Evolutionary conservation across 2,888 invertebrate genomes (phyloP).

Genomic region (Trachelus troglodyta): DNA sequence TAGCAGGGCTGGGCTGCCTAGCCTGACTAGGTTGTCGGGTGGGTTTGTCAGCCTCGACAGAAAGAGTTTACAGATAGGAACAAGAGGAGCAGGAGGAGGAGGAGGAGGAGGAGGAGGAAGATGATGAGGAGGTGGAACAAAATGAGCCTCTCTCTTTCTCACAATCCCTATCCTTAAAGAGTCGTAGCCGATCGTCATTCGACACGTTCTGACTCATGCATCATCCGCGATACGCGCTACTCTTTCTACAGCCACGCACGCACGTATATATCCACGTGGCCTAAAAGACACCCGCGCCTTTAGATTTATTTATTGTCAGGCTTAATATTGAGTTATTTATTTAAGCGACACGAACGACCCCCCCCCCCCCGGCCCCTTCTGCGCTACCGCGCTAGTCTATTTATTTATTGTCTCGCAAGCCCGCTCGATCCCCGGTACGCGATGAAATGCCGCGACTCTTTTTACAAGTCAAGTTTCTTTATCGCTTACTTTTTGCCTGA

Average conservation of each 20-base stretch:
- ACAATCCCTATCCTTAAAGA: slow-evolving; percentile 16
- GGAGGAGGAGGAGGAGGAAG: slow-evolving; percentile 11
- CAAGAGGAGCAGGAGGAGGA: slow-evolving; percentile 8
- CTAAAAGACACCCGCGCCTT: neutral
- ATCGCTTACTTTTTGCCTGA: neutral
- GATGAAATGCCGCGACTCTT: neutral
- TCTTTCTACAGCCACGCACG: neutral
- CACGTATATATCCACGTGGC: neutral
- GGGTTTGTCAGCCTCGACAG: neutral
- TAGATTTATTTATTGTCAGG: neutral
- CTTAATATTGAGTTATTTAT: slow-evolving; percentile 3
- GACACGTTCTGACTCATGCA: neutral
- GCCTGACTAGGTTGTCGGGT: neutral
- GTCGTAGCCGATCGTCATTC: neutral
- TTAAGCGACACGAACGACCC: neutral
- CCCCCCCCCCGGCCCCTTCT: no score
- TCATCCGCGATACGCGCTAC: slow-evolving; percentile 6
- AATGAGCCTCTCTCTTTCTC: slow-evolving; percentile 15
- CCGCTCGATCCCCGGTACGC: neutral
- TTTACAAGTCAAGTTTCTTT: neutral
- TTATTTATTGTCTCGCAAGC: neutral
- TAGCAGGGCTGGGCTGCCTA: neutral
- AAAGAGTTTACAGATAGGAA: slow-evolving; percentile 9
- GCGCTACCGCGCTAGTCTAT: neutral
- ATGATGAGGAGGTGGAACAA: neutral